These are phyloP conservation scores for Volucella inanis DNA, from an alignment of 2,888 invertebrate species.

Conservation along the genomic window DNA sequence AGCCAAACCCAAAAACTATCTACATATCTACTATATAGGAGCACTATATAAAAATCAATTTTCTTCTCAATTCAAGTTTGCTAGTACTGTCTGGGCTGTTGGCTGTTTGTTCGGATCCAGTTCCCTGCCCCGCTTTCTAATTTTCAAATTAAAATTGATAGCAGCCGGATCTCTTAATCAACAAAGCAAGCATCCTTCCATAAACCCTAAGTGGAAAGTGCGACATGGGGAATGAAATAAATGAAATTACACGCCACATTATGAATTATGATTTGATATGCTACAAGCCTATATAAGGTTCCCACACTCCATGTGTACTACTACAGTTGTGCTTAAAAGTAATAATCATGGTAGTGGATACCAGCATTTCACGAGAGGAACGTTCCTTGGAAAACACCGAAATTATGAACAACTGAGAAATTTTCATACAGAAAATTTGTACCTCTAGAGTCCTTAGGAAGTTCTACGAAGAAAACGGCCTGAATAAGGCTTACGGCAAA, in stretches of 20 bases:
- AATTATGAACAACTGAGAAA: too few species aligned
- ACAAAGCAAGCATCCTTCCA: constrained; percentile 37
- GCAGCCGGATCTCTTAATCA: constrained; percentile 49
- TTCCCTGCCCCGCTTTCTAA: not conserved
- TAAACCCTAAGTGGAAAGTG: not conserved
- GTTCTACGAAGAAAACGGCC: too few species aligned
- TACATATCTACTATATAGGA: not conserved
- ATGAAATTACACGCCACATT: constrained; percentile 66
- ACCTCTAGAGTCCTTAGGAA: too few species aligned
- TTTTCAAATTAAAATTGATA: constrained; percentile 70
- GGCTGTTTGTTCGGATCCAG: not conserved
- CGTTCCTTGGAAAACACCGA: too few species aligned
- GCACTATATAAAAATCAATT: constrained; percentile 45
- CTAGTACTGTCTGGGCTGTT: not conserved
- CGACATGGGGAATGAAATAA: not conserved
- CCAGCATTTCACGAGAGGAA: too few species aligned
- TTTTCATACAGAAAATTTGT: too few species aligned
- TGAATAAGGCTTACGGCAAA: too few species aligned
- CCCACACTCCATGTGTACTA: not conserved
- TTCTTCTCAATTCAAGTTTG: constrained; percentile 64
- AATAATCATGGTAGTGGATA: not conserved
- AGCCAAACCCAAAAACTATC: too few species aligned
- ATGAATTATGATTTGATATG: constrained; percentile 59
- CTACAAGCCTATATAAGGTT: constrained; percentile 13
- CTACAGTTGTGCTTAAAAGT: constrained; percentile 20